These are phyloP conservation scores for Hydrolagus colliei DNA, from an alignment of 2,797 vertebrate species.

Conservation along the genomic window DNA sequence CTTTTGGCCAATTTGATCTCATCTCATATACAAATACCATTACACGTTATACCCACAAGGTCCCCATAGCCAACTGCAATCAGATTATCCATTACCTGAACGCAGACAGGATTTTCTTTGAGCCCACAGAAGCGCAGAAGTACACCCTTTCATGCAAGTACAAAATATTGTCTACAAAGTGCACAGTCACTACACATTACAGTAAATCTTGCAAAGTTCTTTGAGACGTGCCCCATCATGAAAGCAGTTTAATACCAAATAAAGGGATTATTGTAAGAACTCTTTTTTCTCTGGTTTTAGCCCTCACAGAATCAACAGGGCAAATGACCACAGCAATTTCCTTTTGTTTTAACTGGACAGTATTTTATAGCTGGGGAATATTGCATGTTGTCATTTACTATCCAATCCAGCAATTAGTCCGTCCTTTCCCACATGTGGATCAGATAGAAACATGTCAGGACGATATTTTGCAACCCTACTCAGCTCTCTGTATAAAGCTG, in stretches of 20 bases:
- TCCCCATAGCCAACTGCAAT: background rate
- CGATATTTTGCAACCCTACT: background rate
- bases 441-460: background rate
- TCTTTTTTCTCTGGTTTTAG: background rate
- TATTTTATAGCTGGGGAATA: background rate
- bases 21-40: background rate
- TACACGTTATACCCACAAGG: no score
- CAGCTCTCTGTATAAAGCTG: background rate
- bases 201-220: no score
- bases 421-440: background rate
- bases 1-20: no score
- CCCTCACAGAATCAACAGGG: background rate
- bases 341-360: no score
- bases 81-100: background rate
- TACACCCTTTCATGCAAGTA: background rate
- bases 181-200: no score
- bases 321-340: background rate
- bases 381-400: background rate
- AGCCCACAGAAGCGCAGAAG: background rate
- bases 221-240: no score
- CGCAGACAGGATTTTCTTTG: background rate
- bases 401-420: background rate
- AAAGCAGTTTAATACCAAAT: no score
- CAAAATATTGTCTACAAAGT: no score
- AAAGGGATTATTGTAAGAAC: no score